Evolutionary conservation across 2,797 vertebrate species (phyloP), one percentile per base, ranked within the genome.

Genomic region (Schizothorax lantsangensis): DNA sequence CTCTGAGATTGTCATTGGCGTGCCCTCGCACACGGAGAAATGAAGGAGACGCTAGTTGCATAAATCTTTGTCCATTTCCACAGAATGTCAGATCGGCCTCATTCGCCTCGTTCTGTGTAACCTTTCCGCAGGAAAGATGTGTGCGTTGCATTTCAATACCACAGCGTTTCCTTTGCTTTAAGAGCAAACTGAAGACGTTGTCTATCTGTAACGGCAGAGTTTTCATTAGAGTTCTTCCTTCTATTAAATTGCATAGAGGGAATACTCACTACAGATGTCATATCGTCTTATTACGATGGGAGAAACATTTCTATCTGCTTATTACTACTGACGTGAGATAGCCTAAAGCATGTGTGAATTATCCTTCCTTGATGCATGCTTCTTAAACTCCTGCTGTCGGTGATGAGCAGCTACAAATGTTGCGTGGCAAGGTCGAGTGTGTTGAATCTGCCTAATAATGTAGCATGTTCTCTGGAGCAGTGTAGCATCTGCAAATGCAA

Each of bases 11-110:
- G 93, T 93, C 84, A 94, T 94, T 91, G 90, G 91, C 87, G 30
- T 88, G 90, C 91, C 72, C 85, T 88, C 84, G n/a, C 66, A 15
- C 52, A 47, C 26, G 10, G 33, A 79, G 83, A 85, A 62, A 84
- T 33, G 88, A 89, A 92, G 91, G 91, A 93, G 93, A 92, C 86
- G 91, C 94, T 92, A 91, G 93, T 92, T 93, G 93, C 94, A 95
- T 95, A 94, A 93, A 94, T 94, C 92, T 91, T 82, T 92, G 91
- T 93, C 93, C 88, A 88, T 94, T 93, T 93, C 92, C 92, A 91
- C 93, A 92, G 93, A 94, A 95, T 94, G 94, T 95, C 91, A 91
- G 93, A 93, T 92, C 57, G 83, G 64, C 84, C 72, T 85, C 59
- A 68, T 91, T 90, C 90, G 86, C 90, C 89, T 93, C 93, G 92